These are phyloP conservation scores for Phymanthus crucifer DNA, from an alignment of 92 coral and sea anemone species.

Conservation along the genomic window DNA sequence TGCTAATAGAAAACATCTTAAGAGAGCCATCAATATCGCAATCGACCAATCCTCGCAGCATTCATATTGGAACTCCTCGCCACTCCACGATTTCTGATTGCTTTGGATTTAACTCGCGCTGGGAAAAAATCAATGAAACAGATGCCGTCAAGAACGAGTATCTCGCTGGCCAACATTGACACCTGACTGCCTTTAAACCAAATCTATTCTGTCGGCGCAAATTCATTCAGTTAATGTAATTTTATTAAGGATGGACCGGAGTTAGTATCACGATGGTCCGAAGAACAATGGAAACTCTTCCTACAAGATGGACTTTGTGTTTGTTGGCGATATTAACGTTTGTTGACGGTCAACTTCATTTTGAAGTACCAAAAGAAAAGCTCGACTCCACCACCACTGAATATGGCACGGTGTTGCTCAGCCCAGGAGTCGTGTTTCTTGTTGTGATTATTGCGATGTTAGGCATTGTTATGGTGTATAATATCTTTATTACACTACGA, in stretches of 20 bases:
- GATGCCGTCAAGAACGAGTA: not conserved
- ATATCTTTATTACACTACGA: slow-evolving; percentile 36
- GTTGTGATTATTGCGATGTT: slow-evolving; percentile 41
- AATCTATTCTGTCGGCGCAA: not conserved
- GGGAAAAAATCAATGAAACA: not conserved
- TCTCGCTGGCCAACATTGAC: not conserved
- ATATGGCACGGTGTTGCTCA: slow-evolving; percentile 13
- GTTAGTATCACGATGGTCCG: not conserved
- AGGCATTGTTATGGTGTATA: slow-evolving; percentile 38
- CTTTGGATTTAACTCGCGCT: slow-evolving; percentile 4
- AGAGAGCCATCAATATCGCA: slow-evolving; percentile 3
- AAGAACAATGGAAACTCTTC: not conserved
- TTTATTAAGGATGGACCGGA: not conserved
- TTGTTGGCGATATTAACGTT: not conserved
- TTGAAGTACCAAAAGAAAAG: slow-evolving; percentile 24
- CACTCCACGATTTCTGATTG: not conserved
- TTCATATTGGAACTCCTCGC: slow-evolving; percentile 1
- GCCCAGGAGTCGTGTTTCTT: slow-evolving; percentile 46
- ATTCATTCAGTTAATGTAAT: not conserved
- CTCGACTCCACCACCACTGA: not conserved
- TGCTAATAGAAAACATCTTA: slow-evolving; percentile 18
- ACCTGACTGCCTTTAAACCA: not conserved
- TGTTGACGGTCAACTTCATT: slow-evolving; percentile 25
- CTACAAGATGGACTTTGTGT: not conserved
- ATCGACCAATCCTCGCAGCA: slow-evolving; percentile 16